Evolutionary conservation across 2,797 vertebrate genomes (phyloP).

Genomic region (Oryzias dopingdopingensis): DNA sequence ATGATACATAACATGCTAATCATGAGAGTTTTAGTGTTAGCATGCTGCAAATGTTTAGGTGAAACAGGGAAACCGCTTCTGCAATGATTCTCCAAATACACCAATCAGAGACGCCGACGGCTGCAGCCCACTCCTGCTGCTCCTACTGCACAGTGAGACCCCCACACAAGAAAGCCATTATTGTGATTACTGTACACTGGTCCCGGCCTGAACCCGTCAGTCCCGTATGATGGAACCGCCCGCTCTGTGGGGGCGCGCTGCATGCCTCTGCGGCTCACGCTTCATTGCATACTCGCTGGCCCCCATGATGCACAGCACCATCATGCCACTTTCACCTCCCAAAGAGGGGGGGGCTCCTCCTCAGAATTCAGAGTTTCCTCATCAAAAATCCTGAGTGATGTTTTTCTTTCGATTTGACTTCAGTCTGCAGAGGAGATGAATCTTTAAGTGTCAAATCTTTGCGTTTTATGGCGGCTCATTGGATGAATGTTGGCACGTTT

Average conservation of each 20-base stretch:
- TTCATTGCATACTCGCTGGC: conserved; percentile 46
- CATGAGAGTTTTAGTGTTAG: no score
- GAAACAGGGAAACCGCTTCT: no score
- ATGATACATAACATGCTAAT: no score
- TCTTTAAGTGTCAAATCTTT: no score
- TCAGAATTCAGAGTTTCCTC: conserved; percentile 15
- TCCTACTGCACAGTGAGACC: no score
- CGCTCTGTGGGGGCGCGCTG: conserved; percentile 1
- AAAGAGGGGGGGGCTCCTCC: conserved; percentile 13
- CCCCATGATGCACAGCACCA: conserved; percentile 37
- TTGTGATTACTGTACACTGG: no score
- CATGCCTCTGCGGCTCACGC: conserved; percentile 35
- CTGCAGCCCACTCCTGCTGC: no score
- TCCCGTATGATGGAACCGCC: not conserved
- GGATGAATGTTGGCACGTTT: not conserved
- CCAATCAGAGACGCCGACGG: no score
- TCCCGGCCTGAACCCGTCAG: no score
- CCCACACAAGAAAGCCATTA: no score
- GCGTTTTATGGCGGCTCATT: not conserved
- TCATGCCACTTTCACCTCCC: conserved; percentile 27
- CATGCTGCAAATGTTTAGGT: no score
- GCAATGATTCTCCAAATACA: no score
- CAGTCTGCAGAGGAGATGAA: not conserved
- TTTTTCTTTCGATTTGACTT: not conserved
- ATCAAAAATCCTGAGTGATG: not conserved